These are phyloP conservation scores for Prunella fulvescens DNA, from an alignment of 2,113 vertebrate species.

Conservation along the genomic window DNA sequence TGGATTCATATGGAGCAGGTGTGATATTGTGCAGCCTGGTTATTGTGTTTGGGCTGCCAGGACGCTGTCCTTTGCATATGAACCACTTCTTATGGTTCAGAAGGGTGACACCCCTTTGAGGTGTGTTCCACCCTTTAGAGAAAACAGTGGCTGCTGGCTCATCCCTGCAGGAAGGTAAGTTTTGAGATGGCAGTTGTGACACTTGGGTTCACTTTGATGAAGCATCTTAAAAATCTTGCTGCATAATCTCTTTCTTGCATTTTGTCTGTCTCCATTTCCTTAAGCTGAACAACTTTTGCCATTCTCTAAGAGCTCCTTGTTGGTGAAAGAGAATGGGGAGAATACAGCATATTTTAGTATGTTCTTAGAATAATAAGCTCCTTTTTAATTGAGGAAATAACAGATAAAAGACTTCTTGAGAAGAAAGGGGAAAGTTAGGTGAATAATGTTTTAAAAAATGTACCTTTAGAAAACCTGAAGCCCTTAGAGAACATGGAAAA, in stretches of 20 bases:
- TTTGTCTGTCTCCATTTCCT: background rate
- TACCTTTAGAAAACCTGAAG: background rate
- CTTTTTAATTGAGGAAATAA: background rate
- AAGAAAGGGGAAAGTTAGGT: background rate
- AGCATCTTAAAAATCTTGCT: background rate
- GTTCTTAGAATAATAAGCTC: background rate
- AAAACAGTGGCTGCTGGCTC: background rate
- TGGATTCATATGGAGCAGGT: rapidly evolving
- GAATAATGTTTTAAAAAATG: background rate
- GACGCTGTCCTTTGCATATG: rapidly evolving
- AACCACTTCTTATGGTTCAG: background rate
- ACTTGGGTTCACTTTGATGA: background rate
- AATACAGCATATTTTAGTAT: background rate
- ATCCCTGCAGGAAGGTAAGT: background rate
- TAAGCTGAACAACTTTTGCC: background rate
- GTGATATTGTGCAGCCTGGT: background rate
- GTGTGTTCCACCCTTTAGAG: background rate
- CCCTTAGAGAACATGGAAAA: background rate
- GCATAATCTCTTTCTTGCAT: background rate
- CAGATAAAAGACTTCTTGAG: background rate
- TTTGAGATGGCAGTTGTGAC: background rate
- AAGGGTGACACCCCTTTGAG: background rate
- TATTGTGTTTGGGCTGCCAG: background rate
- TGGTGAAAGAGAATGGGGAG: background rate
- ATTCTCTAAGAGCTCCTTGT: background rate